Conservation (phyloP, 2,888 invertebrate species). For the Platycnemis pennipes region DNA sequence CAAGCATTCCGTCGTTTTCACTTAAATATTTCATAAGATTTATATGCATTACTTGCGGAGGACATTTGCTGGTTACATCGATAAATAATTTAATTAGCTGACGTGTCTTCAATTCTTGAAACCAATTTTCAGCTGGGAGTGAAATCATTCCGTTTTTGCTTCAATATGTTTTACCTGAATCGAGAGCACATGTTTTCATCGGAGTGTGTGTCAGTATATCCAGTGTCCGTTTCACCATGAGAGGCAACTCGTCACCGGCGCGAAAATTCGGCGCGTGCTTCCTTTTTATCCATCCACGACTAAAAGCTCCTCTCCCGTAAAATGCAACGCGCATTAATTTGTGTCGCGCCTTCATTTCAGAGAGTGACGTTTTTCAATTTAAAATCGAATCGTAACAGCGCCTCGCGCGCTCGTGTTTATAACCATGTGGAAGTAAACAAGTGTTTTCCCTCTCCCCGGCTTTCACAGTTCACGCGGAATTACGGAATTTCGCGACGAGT, state of each 20-base stretch:
- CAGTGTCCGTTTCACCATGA: not conserved
- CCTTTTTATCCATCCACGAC: not conserved
- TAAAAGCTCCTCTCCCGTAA: constrained; percentile 1
- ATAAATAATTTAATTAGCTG: not conserved
- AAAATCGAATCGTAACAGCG: constrained; percentile 5
- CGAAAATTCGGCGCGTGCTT: not conserved
- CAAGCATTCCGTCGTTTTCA: too few species aligned
- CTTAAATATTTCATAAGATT: too few species aligned
- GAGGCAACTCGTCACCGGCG: not conserved
- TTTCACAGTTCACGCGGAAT: not conserved
- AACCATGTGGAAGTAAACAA: not conserved
- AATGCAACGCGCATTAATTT: not conserved
- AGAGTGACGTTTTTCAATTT: not conserved
- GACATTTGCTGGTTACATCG: not conserved
- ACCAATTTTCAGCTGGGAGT: not conserved
- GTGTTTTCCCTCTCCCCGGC: not conserved
- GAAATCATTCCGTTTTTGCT: not conserved
- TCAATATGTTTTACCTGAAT: not conserved
- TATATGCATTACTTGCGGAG: not conserved
- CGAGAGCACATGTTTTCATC: not conserved
- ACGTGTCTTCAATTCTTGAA: not conserved
- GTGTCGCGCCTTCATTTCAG: not conserved
- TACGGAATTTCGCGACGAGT: not conserved
- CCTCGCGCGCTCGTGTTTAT: not conserved
- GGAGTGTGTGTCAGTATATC: not conserved